phyloP scores from a whole-genome alignment of 2,888 invertebrate species.

The Trilocha varians region DNA sequence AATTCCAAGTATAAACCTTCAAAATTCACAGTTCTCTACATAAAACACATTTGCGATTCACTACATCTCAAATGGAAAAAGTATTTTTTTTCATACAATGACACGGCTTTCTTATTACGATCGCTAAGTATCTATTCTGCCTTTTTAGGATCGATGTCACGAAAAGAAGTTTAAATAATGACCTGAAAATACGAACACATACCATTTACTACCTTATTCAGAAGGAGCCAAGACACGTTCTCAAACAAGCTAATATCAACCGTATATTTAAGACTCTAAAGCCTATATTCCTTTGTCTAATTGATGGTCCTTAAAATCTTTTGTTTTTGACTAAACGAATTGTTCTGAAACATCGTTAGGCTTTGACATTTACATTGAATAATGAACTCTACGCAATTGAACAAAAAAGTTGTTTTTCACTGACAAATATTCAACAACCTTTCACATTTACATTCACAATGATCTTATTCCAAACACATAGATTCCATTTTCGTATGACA shows the following conservation, averaged over 20 bases:
- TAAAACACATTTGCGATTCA: no score
- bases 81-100: background rate
- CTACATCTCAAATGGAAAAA: background rate
- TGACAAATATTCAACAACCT: no score
- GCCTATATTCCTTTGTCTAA: background rate
- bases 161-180: slow-evolving; percentile 46
- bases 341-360: background rate
- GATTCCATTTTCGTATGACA: no score
- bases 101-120: background rate
- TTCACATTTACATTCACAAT: no score
- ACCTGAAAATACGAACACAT: slow-evolving; percentile 53
- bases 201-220: slow-evolving; percentile 38
- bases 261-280: slow-evolving; percentile 12
- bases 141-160: slow-evolving; percentile 6
- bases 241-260: slow-evolving; percentile 14
- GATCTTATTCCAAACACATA: no score
- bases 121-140: background rate
- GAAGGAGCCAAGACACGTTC: slow-evolving; percentile 34
- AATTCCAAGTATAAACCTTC: no score
- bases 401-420: no score
- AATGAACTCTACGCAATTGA: slow-evolving; percentile 14
- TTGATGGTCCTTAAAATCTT: background rate
- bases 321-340: background rate
- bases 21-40: no score
- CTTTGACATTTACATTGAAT: background rate